Percentiles rank a stretch among this genome's conserved stretches.
Evolutionary conservation across 2,888 invertebrate species (phyloP).

Genomic region (Tanytarsus gracilentus): DNA sequence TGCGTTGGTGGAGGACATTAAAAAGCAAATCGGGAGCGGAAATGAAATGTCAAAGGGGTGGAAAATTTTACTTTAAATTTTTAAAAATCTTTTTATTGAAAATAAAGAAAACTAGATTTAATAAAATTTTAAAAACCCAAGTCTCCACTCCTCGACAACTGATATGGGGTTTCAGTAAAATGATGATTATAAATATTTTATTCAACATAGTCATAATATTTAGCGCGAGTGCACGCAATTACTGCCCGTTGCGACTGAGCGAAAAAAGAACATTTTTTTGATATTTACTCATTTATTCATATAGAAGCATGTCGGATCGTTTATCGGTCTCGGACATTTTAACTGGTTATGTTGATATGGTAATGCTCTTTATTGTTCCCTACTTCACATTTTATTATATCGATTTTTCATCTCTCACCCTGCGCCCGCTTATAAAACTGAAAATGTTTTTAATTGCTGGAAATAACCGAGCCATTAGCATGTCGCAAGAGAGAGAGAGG

Average conservation of each 20-base stretch:
- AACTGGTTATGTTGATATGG: not conserved
- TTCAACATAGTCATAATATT: constrained; percentile 24
- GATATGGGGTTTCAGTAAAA: not conserved
- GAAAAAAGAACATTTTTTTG: constrained; percentile 7
- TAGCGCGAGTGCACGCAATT: constrained; percentile 22
- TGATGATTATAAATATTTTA: constrained; percentile 24
- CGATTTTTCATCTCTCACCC: not conserved
- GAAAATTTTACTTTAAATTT: no score
- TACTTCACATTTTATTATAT: not conserved
- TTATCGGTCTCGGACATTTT: constrained; percentile 4
- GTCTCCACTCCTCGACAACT: no score
- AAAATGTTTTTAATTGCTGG: constrained; percentile 15
- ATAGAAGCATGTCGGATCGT: constrained; percentile 23
- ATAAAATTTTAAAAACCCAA: no score
- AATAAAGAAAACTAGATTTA: no score
- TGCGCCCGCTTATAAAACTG: not conserved
- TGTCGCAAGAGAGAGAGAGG: not conserved
- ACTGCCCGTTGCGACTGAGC: constrained; percentile 1
- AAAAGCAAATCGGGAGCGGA: no score
- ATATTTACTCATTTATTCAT: constrained; percentile 16
- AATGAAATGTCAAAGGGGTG: no score
- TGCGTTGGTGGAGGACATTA: no score
- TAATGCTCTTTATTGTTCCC: not conserved
- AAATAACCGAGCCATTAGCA: not conserved
- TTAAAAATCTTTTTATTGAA: no score